These are phyloP conservation scores for Pelagia noctiluca DNA, from an alignment of 30 jellyfish, hydroid and myxozoan species.

Conservation along the genomic window DNA sequence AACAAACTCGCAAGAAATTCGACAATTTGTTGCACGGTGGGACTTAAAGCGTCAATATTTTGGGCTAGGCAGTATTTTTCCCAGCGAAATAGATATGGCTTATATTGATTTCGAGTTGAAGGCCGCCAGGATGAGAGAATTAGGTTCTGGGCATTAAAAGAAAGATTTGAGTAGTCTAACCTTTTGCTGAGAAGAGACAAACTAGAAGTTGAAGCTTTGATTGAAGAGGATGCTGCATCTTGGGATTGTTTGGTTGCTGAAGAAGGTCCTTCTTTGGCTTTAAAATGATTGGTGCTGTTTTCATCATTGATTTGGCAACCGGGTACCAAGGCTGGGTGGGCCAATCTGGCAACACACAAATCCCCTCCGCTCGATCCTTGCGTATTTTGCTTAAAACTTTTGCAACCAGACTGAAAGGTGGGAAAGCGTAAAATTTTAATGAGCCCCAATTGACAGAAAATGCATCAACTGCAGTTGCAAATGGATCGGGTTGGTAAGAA, in stretches of 20 bases:
- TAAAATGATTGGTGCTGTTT: neutral
- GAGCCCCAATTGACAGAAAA: neutral
- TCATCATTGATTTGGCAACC: neutral
- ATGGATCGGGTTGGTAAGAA: constrained; percentile 19
- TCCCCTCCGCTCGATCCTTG: neutral
- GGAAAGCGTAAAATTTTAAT: constrained; percentile 18
- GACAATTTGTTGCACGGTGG: constrained; percentile 4
- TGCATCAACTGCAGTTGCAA: constrained; percentile 7
- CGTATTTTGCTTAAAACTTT: constrained; percentile 12
- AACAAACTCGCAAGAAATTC: constrained; percentile 1
- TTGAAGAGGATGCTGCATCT: constrained; percentile 17
- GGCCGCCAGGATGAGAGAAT: constrained; percentile 3
- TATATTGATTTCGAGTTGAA: neutral
- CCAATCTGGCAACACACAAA: constrained; percentile 8
- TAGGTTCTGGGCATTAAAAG: neutral
- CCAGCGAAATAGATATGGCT: neutral
- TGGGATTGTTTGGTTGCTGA: constrained; percentile 13
- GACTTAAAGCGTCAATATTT: constrained; percentile 6
- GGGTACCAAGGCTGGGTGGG: constrained; percentile 57
- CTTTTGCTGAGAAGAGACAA: constrained; percentile 8
- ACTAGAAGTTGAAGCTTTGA: neutral
- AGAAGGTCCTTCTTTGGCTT: neutral
- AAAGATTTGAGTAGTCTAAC: neutral
- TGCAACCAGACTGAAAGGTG: constrained; percentile 18
- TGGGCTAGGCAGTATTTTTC: constrained; percentile 1